Percentiles rank a stretch among this genome's conserved stretches.
Evolutionary conservation across 2,888 invertebrate species (phyloP).

Genomic region (Graphium colonna): DNA sequence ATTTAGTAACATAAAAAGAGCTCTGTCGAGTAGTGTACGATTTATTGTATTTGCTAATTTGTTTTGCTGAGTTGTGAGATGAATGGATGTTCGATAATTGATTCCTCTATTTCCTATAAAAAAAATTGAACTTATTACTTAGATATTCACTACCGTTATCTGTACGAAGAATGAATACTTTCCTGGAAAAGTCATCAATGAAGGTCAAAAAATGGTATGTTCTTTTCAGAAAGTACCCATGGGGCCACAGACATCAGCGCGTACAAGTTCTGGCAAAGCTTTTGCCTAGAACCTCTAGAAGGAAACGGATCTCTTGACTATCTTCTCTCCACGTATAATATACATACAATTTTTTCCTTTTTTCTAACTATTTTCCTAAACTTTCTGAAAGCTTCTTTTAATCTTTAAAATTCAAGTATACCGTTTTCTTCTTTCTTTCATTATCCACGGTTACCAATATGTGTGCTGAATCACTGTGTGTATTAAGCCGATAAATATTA

Average conservation of each 20-base stretch:
- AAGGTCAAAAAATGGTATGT: constrained; percentile 25
- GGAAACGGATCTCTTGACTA: constrained; percentile 25
- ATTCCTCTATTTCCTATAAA: constrained; percentile 14
- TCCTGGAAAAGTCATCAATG: constrained; percentile 25
- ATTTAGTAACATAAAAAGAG: neutral
- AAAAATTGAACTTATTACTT: neutral
- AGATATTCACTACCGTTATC: constrained; percentile 30
- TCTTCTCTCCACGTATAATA: constrained; percentile 26
- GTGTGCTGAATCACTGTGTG: no score
- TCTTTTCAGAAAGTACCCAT: constrained; percentile 19
- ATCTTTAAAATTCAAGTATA: constrained; percentile 5
- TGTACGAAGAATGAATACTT: constrained; percentile 17
- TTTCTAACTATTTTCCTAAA: constrained; percentile 14
- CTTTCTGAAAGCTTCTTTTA: constrained; percentile 19
- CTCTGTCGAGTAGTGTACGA: neutral
- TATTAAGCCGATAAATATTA: no score
- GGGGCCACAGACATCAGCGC: neutral
- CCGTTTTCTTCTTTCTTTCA: constrained; percentile 5
- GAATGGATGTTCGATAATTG: constrained; percentile 23
- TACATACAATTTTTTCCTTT: constrained; percentile 12
- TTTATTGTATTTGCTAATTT: neutral
- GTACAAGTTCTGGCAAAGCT: neutral
- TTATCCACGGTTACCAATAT: no score
- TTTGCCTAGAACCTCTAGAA: constrained; percentile 13
- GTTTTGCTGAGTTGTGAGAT: constrained; percentile 28